Conservation (phyloP, 1,140 invertebrate species). For the Ptiloglossa arizonensis region DNA sequence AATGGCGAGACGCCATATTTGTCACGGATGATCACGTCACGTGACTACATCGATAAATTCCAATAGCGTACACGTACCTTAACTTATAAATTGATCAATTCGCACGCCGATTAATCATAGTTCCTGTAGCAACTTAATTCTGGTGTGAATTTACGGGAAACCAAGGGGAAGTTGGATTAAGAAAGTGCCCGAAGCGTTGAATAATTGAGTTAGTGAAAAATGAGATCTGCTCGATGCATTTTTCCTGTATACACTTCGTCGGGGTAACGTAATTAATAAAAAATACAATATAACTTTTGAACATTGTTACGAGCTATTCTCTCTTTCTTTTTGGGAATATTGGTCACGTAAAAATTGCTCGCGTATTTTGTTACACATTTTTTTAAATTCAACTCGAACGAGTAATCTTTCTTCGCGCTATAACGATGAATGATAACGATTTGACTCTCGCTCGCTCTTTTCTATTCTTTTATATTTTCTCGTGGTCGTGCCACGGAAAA, state of each 20-base stretch:
- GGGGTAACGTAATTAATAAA: neutral
- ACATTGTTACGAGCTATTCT: neutral
- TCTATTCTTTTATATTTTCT: too few relatives aligned
- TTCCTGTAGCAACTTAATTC: neutral
- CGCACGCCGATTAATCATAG: conserved; percentile 26
- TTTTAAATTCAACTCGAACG: too few relatives aligned
- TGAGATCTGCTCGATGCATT: neutral
- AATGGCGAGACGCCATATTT: too few relatives aligned
- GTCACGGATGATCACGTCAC: too few relatives aligned
- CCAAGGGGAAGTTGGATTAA: neutral
- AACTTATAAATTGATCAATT: neutral
- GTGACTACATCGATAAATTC: neutral
- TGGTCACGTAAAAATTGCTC: too few relatives aligned
- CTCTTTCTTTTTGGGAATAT: too few relatives aligned
- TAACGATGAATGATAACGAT: too few relatives aligned
- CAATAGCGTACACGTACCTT: neutral
- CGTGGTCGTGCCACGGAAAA: too few relatives aligned
- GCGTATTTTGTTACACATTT: too few relatives aligned
- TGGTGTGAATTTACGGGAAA: conserved; percentile 41
- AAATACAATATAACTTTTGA: neutral
- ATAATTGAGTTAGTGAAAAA: conserved; percentile 58
- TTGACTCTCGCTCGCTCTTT: too few relatives aligned
- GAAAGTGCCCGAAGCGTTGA: neutral
- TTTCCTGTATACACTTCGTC: neutral
- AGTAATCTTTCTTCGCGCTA: too few relatives aligned